Conservation (phyloP, 2,797 vertebrate species). For the Nannoperca australis region DNA sequence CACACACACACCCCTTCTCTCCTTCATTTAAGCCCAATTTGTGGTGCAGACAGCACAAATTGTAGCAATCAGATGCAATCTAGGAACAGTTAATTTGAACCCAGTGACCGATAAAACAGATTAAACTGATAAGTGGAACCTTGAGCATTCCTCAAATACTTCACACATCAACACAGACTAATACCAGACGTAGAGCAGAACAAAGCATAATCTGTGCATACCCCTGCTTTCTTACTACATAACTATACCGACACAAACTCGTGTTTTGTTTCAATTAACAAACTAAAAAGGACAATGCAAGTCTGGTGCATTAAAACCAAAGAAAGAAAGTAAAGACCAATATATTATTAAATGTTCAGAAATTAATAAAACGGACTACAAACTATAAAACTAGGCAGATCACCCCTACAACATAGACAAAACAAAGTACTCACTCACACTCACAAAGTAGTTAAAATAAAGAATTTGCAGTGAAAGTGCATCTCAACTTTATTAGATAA, state of each 20-base stretch:
- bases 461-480: background rate
- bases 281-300: background rate
- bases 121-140: conserved; percentile 67
- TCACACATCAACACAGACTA: conserved; percentile 71
- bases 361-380: accelerated
- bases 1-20: no score
- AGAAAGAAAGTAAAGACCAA: background rate
- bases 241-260: conserved; percentile 19
- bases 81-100: conserved; percentile 72
- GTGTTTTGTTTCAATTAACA: conserved; percentile 15
- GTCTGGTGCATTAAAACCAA: background rate
- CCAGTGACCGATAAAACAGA: conserved; percentile 64
- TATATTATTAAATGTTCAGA: background rate
- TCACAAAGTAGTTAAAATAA: background rate
- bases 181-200: conserved; percentile 66
- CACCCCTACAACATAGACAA: background rate
- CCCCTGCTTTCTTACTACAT: background rate
- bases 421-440: background rate
- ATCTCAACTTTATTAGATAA: background rate
- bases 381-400: background rate
- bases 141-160: conserved; percentile 67
- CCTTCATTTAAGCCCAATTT: conserved; percentile 63
- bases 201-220: conserved; percentile 51
- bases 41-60: conserved; percentile 72
- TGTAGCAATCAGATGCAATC: conserved; percentile 75